These are phyloP conservation scores for Drosophila anceps DNA, from an alignment of 2,888 invertebrate genomes.

Conservation along the genomic window DNA sequence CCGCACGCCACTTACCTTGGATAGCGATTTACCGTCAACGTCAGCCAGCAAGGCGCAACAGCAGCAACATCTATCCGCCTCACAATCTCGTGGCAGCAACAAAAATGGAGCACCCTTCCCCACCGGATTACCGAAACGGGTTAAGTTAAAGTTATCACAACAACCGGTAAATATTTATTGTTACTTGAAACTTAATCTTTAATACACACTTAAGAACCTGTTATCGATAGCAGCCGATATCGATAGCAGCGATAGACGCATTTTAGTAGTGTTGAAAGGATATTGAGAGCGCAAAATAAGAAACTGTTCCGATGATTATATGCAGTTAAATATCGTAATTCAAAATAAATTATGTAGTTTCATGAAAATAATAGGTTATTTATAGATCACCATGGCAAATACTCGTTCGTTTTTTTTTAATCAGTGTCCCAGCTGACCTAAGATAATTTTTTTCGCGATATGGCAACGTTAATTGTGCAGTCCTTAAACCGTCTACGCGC, in stretches of 20 bases:
- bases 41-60: conserved; percentile 52
- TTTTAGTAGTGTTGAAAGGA: not conserved
- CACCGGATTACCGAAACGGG: conserved; percentile 86
- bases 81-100: conserved; percentile 65
- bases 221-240: not conserved
- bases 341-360: not conserved
- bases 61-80: conserved; percentile 18
- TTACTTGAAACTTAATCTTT: not conserved
- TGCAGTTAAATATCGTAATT: not conserved
- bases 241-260: not conserved
- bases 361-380: not conserved
- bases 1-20: conserved; percentile 86
- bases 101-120: conserved; percentile 85
- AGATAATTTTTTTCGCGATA: not conserved
- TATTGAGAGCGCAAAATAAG: not conserved
- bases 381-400: not conserved
- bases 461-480: not conserved
- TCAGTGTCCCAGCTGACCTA: not conserved
- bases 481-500: not conserved
- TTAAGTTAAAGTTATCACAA: conserved; percentile 82
- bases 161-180: conserved; percentile 62
- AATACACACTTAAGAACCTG: not conserved
- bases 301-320: not conserved
- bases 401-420: not conserved
- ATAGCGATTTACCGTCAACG: conserved; percentile 65